Percentiles rank a stretch among this genome's conserved stretches.
Conservation (phyloP, 2,888 invertebrate species). For the Orthosia incerta region DNA sequence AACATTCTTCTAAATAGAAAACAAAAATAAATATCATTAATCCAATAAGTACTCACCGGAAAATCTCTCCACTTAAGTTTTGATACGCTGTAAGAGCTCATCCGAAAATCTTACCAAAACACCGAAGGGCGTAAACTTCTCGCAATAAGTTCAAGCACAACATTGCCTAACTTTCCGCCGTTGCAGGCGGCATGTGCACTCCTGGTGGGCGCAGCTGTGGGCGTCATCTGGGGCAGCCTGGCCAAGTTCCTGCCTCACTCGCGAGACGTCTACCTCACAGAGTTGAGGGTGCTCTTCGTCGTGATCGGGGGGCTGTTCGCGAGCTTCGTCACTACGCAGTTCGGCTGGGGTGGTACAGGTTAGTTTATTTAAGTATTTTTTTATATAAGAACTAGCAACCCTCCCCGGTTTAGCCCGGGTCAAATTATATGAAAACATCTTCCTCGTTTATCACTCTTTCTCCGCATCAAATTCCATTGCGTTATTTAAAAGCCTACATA, state of each 20-base stretch:
- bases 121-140: slow-evolving; percentile 35
- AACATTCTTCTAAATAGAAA: not conserved
- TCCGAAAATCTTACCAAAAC: slow-evolving; percentile 21
- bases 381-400: not conserved
- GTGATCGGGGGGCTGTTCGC: slow-evolving; percentile 82
- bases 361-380: slow-evolving; percentile 36
- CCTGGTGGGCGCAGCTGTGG: slow-evolving; percentile 79
- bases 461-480: too few relatives aligned
- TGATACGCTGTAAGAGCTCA: not conserved
- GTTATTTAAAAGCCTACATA: too few relatives aligned
- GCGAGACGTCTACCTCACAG: slow-evolving; percentile 79
- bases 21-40: not conserved
- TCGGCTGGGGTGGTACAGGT: slow-evolving; percentile 87
- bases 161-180: slow-evolving; percentile 30
- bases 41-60: too few relatives aligned
- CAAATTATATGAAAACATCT: too few relatives aligned
- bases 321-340: slow-evolving; percentile 77
- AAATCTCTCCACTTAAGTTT: slow-evolving; percentile 3
- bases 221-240: slow-evolving; percentile 82
- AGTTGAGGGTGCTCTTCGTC: slow-evolving; percentile 83
- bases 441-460: too few relatives aligned
- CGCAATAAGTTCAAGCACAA: slow-evolving; percentile 32
- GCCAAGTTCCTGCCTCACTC: slow-evolving; percentile 80
- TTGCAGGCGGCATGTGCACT: slow-evolving; percentile 83
- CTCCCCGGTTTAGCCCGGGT: too few relatives aligned